Evolutionary conservation across 2,888 invertebrate species (phyloP), one percentile per base, ranked within the genome.

Genomic region (Eristalis tenax): DNA sequence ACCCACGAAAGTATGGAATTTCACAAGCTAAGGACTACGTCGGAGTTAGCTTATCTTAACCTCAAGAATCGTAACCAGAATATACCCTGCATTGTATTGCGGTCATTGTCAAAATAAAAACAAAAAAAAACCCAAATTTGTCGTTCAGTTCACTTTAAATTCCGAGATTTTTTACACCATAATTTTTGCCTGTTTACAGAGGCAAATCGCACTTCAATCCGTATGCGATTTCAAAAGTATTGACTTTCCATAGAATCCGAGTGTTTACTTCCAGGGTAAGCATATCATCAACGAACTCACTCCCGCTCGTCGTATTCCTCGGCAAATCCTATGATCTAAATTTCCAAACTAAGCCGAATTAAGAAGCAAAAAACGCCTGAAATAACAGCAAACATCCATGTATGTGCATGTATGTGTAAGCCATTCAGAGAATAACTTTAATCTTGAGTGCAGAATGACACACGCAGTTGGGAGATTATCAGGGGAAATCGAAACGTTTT

Each of bases 401-500:
- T 2, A 11, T 11, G 65, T 32, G 50, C 26, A 66, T 5, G 18
- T 11, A 79, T 32, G 35, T 35, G 40, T 71, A 38, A 57, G 18
- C 26, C 66, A 56, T 50, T 50, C n/a, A 56, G 57, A 57, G 23
- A 35, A 18, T 5, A 40, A 59, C 38, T 75, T 70, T 61, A 82
- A 69, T 75, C 78, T 82, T 74, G 78, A 86, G 70, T 86, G 78
- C 75, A 82, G 78, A 86, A 82, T 78, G 78, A 78, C 78, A 82
- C 77, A 73, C 70, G 73, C 73, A 82, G 64, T 70, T 74, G 64
- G 56, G 75, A 68, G 75, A 68, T 71, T 80, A 78, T 50, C 69
- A 81, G 81, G 85, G 81, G 81, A 85, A 85, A 80, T 68, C 56
- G 68, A 74, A 85, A 78, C 22, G 43, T 23, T 86, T 77, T 85